Percentiles rank a stretch among this genome's conserved stretches.
These are phyloP conservation scores for Zootoca vivipara DNA, from an alignment of 2,113 vertebrate genomes.

Conservation along the genomic window DNA sequence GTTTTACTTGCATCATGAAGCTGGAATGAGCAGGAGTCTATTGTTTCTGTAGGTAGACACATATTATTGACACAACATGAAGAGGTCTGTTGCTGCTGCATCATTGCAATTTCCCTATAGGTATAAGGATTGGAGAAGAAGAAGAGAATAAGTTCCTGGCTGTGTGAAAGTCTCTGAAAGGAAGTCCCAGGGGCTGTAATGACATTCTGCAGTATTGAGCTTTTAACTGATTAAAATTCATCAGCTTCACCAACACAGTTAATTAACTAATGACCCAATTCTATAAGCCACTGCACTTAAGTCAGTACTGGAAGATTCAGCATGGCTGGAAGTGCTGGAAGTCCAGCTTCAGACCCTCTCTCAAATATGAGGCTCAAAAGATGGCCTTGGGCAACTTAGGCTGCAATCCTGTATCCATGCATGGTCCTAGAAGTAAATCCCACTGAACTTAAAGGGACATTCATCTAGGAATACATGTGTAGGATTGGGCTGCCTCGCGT, in stretches of 20 bases:
- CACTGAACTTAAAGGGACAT: not conserved
- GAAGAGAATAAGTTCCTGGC: not conserved
- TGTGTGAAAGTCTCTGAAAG: not conserved
- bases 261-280: slow-evolving; percentile 33
- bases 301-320: not conserved
- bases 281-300: not conserved
- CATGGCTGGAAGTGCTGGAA: not conserved
- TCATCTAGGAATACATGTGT: not conserved
- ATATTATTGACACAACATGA: not conserved
- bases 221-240: slow-evolving; percentile 23
- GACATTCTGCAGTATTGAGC: slow-evolving; percentile 4
- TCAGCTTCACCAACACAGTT: slow-evolving; percentile 11
- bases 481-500: not conserved
- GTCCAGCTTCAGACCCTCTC: too few relatives aligned
- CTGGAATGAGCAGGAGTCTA: not conserved
- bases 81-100: not conserved
- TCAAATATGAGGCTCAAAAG: not conserved
- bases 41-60: not conserved
- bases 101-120: not conserved
- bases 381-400: not conserved
- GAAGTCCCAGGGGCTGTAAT: not conserved
- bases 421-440: not conserved
- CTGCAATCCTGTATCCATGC: not conserved
- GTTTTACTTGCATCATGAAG: not conserved
- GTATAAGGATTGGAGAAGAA: not conserved